A percentile compares a stretch with the other conserved stretches of the same genome.
These are phyloP conservation scores for Triops cancriformis DNA, from an alignment of 1,140 invertebrate species.

Conservation along the genomic window DNA sequence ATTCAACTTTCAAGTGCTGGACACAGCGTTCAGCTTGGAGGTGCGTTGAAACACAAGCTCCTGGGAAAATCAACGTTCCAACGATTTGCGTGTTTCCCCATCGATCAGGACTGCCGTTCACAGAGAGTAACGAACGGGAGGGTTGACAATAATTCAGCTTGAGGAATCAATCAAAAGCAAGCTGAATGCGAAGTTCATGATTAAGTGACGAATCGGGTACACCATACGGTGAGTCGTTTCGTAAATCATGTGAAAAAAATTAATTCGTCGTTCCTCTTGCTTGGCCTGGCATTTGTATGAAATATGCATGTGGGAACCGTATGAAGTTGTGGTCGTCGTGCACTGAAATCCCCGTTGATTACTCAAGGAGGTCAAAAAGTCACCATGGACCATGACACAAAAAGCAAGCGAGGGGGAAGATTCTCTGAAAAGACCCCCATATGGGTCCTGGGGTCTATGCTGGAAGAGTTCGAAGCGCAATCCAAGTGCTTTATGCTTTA, in stretches of 20 bases:
- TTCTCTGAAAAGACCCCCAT: neutral
- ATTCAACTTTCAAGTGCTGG: neutral
- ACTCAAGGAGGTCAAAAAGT: constrained; percentile 1
- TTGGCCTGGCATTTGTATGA: neutral
- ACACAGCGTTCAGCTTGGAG: neutral
- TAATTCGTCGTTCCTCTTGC: neutral
- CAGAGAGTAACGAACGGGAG: neutral
- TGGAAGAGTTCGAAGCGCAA: neutral
- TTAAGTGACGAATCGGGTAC: neutral
- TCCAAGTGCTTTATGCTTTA: neutral
- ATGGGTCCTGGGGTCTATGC: neutral
- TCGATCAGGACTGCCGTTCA: neutral
- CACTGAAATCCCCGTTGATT: neutral
- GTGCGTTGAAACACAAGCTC: neutral
- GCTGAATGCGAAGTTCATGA: neutral
- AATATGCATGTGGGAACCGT: constrained; percentile 1
- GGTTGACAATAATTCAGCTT: neutral
- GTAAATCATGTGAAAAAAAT: neutral
- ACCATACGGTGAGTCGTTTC: neutral
- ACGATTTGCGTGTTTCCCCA: neutral
- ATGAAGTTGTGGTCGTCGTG: neutral
- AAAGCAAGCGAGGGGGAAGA: neutral
- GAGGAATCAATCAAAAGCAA: neutral
- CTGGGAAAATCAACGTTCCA: neutral
- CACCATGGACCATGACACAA: neutral